Evolutionary conservation across 2,888 invertebrate species (phyloP).

Genomic region (Timema podura): DNA sequence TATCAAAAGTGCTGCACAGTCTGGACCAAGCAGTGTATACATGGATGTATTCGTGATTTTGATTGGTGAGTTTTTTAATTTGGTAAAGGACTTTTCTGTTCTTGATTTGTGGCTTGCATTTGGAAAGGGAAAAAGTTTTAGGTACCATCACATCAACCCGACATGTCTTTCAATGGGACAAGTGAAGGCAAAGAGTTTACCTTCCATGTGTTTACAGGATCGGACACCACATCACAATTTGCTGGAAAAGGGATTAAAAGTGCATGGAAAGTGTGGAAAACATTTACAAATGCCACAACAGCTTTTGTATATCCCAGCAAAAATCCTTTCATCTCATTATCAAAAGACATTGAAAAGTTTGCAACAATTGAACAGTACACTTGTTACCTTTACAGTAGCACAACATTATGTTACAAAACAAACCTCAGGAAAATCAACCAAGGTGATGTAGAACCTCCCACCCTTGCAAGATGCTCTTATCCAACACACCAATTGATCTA

Average conservation of each 20-base stretch:
- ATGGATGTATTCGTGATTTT: not conserved
- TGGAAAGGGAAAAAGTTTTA: not conserved
- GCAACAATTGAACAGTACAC: not conserved
- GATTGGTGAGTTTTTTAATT: conserved; percentile 6
- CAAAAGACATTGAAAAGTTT: not conserved
- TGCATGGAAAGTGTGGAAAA: not conserved
- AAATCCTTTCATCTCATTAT: not conserved
- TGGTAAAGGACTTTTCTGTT: not conserved
- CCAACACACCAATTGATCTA: not conserved
- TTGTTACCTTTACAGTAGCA: conserved; percentile 7
- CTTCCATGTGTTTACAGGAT: conserved; percentile 5
- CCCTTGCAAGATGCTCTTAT: not conserved
- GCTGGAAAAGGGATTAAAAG: not conserved
- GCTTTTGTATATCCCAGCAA: conserved; percentile 2
- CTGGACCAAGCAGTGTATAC: conserved; percentile 5
- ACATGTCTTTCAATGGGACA: not conserved
- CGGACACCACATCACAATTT: not conserved
- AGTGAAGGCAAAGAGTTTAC: not conserved
- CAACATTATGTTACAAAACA: not conserved
- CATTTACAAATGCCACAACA: not conserved
- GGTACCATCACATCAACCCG: not conserved
- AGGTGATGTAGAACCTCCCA: not conserved
- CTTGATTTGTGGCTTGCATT: not conserved
- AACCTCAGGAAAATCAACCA: conserved; percentile 9
- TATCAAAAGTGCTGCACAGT: conserved; percentile 2